phyloP scores from a whole-genome alignment of 2,888 invertebrate genomes.

The Zhuqinia jingwanae region DNA sequence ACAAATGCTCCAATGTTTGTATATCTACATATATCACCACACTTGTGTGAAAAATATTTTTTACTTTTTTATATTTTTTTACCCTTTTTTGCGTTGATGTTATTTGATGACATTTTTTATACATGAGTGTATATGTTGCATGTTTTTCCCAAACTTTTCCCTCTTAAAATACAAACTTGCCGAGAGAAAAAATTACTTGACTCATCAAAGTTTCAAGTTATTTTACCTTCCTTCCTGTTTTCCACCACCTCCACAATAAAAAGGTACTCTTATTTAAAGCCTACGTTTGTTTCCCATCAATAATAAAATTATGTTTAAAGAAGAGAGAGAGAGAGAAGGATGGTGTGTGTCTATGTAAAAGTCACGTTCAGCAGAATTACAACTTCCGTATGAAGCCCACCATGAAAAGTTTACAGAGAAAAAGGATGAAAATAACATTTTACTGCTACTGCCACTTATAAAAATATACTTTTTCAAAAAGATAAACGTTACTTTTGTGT shows the following conservation, averaged over 20 bases:
- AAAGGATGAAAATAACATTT: conserved; percentile 30
- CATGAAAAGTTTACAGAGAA: no score
- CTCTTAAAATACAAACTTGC: no score
- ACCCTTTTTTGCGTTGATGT: conserved; percentile 23
- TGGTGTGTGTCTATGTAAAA: background rate
- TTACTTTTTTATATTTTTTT: background rate
- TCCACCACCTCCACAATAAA: background rate
- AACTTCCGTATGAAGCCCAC: conserved; percentile 34
- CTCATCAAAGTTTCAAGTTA: conserved; percentile 41
- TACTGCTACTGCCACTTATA: no score
- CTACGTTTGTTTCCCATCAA: conserved; percentile 10
- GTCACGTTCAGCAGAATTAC: conserved; percentile 17
- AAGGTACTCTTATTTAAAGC: background rate
- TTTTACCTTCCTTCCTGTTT: conserved; percentile 22
- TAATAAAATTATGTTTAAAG: conserved; percentile 17
- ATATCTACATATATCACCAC: no score
- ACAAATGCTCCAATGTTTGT: no score
- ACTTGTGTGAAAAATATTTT: background rate
- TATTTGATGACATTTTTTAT: conserved; percentile 33
- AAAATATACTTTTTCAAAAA: no score
- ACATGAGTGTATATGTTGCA: conserved; percentile 2
- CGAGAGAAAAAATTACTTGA: background rate
- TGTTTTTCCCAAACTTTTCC: conserved; percentile 38
- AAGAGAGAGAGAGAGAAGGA: background rate
- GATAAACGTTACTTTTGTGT: conserved; percentile 25